Base-by-base conservation (phyloP, 2,888 invertebrate species). In the Ommatoiulus sabulosus region DNA sequence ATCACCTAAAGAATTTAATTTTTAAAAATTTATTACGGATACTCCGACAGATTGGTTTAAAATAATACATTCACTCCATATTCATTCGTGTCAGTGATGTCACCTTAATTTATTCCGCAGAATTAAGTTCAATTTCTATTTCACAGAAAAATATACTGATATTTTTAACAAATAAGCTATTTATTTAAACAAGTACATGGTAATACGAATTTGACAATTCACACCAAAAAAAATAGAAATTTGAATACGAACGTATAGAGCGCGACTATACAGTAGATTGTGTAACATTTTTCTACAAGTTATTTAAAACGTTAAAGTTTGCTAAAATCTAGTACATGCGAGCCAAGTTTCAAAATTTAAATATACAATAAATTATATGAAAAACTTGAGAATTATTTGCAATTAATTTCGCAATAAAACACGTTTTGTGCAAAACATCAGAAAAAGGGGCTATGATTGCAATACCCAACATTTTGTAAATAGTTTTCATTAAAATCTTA, bases 131-230 rank as follows among this genome's bases (percentile, higher is more conserved):
- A n/a, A n/a, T n/a, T n/a, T n/a, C n/a, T n/a, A n/a, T n/a, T n/a
- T n/a, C n/a, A n/a, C n/a, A 52, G 52, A 52, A 10, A n/a, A n/a
- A n/a, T n/a, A 10, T 3, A 52, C 63, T 63, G 63, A 63, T n/a
- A n/a, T 63, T n/a, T 63, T 63, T n/a, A 63, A 63, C 63, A 63
- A 63, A 63, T 63, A 63, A n/a, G 63, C 63, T 63, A 63, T 63
- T 63, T 63, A 63, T 63, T 63, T 63, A n/a, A 63, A 63, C n/a
- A 63, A n/a, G 3, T 57, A 63, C 63, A 63, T 17, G 17, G 63
- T 63, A n/a, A n/a, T 63, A 63, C 63, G 63, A 17, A 63, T 63
- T 63, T 63, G 63, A 63, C 63, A n/a, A 15, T 63, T 63, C 63
- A 63, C 63, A n/a, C n/a, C 63, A 63, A n/a, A 63, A 63, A 52